Base-by-base conservation (phyloP, 1,140 invertebrate species). In the Latrodectus geometricus region DNA sequence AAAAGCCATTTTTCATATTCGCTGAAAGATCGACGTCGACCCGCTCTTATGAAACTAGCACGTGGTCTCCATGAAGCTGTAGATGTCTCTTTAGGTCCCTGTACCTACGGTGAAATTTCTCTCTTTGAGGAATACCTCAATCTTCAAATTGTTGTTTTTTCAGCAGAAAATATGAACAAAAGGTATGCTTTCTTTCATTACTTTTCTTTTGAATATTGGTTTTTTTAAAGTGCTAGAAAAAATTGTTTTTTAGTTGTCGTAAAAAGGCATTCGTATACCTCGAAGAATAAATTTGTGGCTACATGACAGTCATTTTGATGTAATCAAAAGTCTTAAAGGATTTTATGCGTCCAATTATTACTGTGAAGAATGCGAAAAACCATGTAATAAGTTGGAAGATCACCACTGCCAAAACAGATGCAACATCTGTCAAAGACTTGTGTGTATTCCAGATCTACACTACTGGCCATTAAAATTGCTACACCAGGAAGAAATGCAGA, bases 121-220 rank as follows among this genome's bases (percentile, higher is more conserved):
- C 9, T 2, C 4, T 74, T 74, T 52, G 72, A 74, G 72, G n/a
- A 14, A 12, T 50, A 15, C n/a, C 48, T 35, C 11, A 48, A 74
- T 52, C 9, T 74, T 35, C 7, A 74, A 23, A 74, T 74, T 74
- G 35, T 74, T 20, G 72, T 74, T 12, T 48, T 74, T 48, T 74
- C 72, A 15, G 17, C 72, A 48, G 72, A 74, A 23, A 49, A 74
- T 49, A n/a, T 15, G 12, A 74, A 14, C 14, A 74, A 74, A 61
- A 35, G 35, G 35, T 35, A 35, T 35, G 35, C 35, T 35, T 35
- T 35, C 35, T 5, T 5, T 35, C 35, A 35, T 35, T 35, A 35
- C 1, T 35, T 35, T 35, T 35, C 35, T 35, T 35, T 35, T 35
- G 35, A 35, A 61, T 61, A 8, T 14, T 61, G 17, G 8, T 61